Evolutionary conservation across 2,888 invertebrate genomes (phyloP).

Genomic region (Aspidiotus rigidus): DNA sequence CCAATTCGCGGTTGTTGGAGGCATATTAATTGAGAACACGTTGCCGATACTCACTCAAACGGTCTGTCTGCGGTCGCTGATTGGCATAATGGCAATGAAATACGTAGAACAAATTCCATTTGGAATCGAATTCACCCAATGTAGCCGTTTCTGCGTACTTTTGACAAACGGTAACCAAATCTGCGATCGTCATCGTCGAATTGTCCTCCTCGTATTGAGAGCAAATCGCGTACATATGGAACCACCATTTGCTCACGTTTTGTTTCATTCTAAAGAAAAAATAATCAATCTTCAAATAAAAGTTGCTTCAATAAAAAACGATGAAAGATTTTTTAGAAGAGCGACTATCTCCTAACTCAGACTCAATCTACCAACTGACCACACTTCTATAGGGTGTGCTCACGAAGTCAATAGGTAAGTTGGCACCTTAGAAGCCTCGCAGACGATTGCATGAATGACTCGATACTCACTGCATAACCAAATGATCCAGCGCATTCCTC

Average conservation of each 20-base stretch:
- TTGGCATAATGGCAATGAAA: constrained; percentile 72
- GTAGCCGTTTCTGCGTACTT: constrained; percentile 57
- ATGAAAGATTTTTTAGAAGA: not conserved
- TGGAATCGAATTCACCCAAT: constrained; percentile 70
- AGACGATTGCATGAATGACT: too few species aligned
- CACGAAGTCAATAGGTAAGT: too few species aligned
- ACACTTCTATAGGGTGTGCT: not conserved
- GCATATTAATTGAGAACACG: not conserved
- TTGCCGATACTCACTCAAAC: constrained; percentile 10
- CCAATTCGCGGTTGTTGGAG: too few species aligned
- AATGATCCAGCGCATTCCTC: constrained; percentile 68
- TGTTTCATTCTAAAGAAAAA: constrained; percentile 50
- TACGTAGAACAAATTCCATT: constrained; percentile 65
- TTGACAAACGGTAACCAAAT: constrained; percentile 55
- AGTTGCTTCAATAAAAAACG: not conserved
- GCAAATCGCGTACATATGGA: constrained; percentile 67
- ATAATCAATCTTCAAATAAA: constrained; percentile 3
- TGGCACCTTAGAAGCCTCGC: too few species aligned
- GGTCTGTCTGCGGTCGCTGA: constrained; percentile 40
- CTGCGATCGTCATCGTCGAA: constrained; percentile 40
- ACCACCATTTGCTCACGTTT: constrained; percentile 79
- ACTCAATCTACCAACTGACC: too few species aligned
- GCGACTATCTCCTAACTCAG: not conserved
- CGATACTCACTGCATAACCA: constrained; percentile 50
- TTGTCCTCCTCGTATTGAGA: constrained; percentile 49